These are phyloP conservation scores for Amia ocellicauda DNA, from an alignment of 2,113 vertebrate genomes.

Conservation along the genomic window DNA sequence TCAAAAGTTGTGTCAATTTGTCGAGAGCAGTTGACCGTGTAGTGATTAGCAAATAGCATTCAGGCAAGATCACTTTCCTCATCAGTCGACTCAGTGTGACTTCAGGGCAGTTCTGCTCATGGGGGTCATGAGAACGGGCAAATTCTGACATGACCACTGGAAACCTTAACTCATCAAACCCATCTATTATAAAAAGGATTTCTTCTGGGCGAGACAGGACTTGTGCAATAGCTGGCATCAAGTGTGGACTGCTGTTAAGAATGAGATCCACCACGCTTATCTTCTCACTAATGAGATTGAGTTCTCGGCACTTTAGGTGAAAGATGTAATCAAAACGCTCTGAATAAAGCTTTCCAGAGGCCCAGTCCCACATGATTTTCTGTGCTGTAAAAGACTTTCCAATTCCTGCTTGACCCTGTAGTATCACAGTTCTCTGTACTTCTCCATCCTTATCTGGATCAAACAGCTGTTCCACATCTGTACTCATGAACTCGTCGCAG, in stretches of 20 bases:
- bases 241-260: conserved; percentile 30
- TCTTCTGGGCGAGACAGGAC: conserved; percentile 31
- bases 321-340: conserved; percentile 54
- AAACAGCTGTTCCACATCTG: conserved; percentile 17
- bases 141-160: not conserved
- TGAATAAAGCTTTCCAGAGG: conserved; percentile 21
- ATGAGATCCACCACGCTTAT: conserved; percentile 41
- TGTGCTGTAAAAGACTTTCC: conserved; percentile 56
- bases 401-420: conserved; percentile 58
- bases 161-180: conserved; percentile 41
- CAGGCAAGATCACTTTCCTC: conserved; percentile 28
- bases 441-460: not conserved
- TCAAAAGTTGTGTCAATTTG: not conserved
- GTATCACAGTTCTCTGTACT: conserved; percentile 41
- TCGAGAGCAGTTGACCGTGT: conserved; percentile 33
- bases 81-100: conserved; percentile 45
- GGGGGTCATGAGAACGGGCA: conserved; percentile 28
- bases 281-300: not conserved
- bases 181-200: conserved; percentile 49
- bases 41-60: conserved; percentile 48
- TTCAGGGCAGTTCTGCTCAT: conserved; percentile 20
- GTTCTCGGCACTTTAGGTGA: conserved; percentile 48
- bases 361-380: conserved; percentile 56
- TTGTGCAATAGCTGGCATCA: accelerated
- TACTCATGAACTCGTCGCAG: not conserved